A percentile compares a stretch with the other conserved stretches of the same genome.
Evolutionary conservation across 2,113 vertebrate species (phyloP).

Genomic region (Pontoporia blainvillei): DNA sequence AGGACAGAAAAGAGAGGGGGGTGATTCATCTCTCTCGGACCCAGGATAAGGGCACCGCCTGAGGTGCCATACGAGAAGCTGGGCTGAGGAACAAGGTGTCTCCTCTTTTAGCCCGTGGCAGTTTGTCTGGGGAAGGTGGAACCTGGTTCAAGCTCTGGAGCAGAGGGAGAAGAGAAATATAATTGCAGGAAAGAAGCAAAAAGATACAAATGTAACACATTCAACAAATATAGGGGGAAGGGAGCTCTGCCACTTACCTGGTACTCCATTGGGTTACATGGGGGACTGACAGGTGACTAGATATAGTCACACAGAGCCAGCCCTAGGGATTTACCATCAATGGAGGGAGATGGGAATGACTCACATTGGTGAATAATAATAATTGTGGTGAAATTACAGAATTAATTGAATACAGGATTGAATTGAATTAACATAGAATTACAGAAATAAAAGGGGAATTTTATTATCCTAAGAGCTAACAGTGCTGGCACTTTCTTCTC

Average conservation of each 20-base stretch:
- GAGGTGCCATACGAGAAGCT: not conserved
- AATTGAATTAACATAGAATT: not conserved
- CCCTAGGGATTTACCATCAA: not conserved
- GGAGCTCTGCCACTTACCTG: fast-evolving
- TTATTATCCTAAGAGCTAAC: not conserved
- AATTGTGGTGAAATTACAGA: not conserved
- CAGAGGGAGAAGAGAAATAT: not conserved
- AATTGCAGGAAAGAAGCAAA: not conserved
- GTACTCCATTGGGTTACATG: not conserved
- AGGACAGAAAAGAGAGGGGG: not conserved
- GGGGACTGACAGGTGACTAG: not conserved
- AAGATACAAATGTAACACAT: not conserved
- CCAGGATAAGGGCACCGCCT: too few species aligned
- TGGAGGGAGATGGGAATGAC: not conserved
- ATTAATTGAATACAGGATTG: not conserved
- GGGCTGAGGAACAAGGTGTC: not conserved
- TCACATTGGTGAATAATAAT: not conserved
- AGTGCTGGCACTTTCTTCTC: not conserved
- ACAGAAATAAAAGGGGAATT: not conserved
- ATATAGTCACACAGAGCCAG: fast-evolving
- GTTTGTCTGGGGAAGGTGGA: not conserved
- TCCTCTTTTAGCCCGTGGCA: not conserved
- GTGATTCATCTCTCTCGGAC: not conserved
- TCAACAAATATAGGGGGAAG: not conserved
- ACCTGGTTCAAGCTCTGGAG: not conserved